Evolutionary conservation across 2,113 vertebrate species (phyloP).

Genomic region (Sphaerodactylus townsendi): DNA sequence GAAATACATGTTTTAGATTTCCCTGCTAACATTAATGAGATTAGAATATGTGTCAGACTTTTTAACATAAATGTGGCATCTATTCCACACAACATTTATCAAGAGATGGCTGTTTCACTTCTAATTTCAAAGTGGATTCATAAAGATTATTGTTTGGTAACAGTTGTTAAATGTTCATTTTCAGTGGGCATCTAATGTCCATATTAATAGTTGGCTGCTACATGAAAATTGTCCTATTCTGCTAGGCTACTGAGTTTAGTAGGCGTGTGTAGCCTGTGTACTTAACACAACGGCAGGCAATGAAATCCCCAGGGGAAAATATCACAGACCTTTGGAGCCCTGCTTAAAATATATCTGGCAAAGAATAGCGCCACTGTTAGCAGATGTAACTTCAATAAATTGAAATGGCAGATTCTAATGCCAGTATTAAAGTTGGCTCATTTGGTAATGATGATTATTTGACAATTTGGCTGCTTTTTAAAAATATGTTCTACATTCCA

Average conservation of each 20-base stretch:
- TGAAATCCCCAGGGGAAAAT: background rate
- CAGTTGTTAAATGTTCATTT: background rate
- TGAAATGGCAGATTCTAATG: background rate
- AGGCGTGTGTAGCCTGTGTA: background rate
- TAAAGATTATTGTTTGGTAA: background rate
- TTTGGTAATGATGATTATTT: background rate
- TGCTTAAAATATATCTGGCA: constrained; percentile 10
- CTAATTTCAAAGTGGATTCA: background rate
- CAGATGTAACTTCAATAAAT: constrained; percentile 52
- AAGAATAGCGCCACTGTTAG: constrained; percentile 21
- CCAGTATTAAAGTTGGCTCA: background rate
- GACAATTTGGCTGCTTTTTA: background rate
- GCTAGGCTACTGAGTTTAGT: background rate
- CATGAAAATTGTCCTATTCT: background rate
- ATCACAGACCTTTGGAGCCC: background rate
- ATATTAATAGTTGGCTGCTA: background rate
- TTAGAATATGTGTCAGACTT: background rate
- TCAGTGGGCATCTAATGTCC: background rate
- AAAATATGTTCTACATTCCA: constrained; percentile 15
- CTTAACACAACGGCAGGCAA: background rate
- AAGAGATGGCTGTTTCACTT: background rate
- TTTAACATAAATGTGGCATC: background rate
- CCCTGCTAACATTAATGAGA: background rate
- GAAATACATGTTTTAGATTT: background rate
- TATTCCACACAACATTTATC: background rate